Percentiles rank a stretch among this genome's conserved stretches.
phyloP scores from a whole-genome alignment of 2,113 vertebrate species.

The Podilymbus podiceps region DNA sequence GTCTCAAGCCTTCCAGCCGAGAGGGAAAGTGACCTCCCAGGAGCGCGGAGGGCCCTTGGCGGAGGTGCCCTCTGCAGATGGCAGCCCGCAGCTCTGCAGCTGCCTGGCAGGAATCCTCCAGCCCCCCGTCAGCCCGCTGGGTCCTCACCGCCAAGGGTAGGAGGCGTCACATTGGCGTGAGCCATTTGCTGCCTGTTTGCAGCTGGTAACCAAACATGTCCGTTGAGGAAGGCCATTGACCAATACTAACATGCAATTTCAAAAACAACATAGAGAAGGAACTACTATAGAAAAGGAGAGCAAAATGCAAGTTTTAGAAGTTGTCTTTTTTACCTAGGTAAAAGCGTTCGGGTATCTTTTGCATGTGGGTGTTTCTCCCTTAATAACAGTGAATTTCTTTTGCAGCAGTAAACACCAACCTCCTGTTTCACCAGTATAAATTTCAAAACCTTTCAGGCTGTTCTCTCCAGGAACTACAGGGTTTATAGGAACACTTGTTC shows the following conservation, averaged over 20 bases:
- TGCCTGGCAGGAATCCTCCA: neutral
- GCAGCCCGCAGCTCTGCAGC: neutral
- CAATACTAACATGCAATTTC: neutral
- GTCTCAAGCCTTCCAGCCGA: neutral
- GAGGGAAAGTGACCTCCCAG: neutral
- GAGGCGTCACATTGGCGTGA: neutral
- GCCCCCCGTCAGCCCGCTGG: neutral
- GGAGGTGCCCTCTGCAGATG: too few species aligned
- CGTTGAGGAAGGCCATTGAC: neutral
- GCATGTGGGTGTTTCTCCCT: neutral
- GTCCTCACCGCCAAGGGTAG: neutral
- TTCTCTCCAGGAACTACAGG: neutral
- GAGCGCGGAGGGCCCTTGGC: too few species aligned
- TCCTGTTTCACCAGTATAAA: neutral
- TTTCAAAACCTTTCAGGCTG: neutral
- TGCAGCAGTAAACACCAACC: neutral
- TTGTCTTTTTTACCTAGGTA: neutral
- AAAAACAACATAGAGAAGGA: neutral
- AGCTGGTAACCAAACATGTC: fast-evolving
- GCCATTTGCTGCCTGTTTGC: neutral
- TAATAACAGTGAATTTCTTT: neutral
- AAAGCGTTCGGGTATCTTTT: neutral
- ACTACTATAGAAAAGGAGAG: neutral
- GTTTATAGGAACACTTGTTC: neutral
- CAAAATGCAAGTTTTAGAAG: neutral